phyloP scores from a whole-genome alignment of 2,888 invertebrate genomes.

The Phaedon cochleariae region DNA sequence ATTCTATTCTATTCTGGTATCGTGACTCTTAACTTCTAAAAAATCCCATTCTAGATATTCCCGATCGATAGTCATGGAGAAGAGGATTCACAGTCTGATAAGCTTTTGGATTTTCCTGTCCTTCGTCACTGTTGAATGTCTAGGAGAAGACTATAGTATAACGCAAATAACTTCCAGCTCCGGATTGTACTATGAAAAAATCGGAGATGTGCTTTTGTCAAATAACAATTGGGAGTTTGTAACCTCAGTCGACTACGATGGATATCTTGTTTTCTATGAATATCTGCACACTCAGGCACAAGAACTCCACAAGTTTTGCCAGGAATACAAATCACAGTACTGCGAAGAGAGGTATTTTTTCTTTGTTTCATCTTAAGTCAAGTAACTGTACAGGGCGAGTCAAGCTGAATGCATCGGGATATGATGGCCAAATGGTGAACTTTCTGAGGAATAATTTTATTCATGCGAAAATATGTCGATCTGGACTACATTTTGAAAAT shows the following conservation, averaged over 20 bases:
- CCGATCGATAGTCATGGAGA: too few relatives aligned
- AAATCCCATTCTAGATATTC: background rate
- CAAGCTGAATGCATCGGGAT: too few relatives aligned
- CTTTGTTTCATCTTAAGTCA: too few relatives aligned
- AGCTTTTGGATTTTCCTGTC: background rate
- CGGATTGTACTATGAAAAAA: slow-evolving; percentile 27
- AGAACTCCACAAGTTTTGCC: slow-evolving; percentile 19
- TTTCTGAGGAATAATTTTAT: too few relatives aligned
- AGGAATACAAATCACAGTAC: background rate
- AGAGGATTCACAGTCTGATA: background rate
- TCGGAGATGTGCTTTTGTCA: slow-evolving; percentile 24
- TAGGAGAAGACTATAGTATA: slow-evolving; percentile 1
- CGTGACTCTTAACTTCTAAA: too few relatives aligned
- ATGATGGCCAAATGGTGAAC: too few relatives aligned
- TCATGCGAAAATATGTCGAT: too few relatives aligned
- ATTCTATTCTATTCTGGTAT: too few relatives aligned
- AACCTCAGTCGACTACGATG: slow-evolving; percentile 22
- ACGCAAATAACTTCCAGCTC: slow-evolving; percentile 23
- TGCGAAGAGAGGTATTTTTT: slow-evolving; percentile 21
- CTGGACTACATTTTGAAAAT: too few relatives aligned
- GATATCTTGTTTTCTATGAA: slow-evolving; percentile 24
- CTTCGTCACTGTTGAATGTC: background rate
- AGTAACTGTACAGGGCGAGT: too few relatives aligned
- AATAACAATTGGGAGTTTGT: slow-evolving; percentile 29
- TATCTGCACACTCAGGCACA: slow-evolving; percentile 21